A percentile compares a stretch with the other conserved stretches of the same genome.
phyloP scores from a whole-genome alignment of 2,888 invertebrate species.

The Platypus cylindrus region DNA sequence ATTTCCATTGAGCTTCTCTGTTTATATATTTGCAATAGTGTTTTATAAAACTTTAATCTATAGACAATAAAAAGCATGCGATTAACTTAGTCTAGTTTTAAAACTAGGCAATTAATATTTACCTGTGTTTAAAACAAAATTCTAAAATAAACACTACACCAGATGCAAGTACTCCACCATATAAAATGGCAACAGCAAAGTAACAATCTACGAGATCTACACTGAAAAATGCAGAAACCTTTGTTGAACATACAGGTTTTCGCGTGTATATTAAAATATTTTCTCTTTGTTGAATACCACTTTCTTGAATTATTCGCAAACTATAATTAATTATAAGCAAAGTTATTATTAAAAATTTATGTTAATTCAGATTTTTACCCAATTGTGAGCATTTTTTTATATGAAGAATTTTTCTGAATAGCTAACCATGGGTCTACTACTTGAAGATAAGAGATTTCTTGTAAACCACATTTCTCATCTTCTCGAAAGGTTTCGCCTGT shows the following conservation, averaged over 20 bases:
- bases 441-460: slow-evolving; percentile 49
- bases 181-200: slow-evolving; percentile 33
- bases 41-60: no score
- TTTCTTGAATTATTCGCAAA: slow-evolving; percentile 44
- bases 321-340: no score
- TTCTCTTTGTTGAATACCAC: slow-evolving; percentile 45
- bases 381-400: slow-evolving; percentile 49
- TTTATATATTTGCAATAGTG: no score
- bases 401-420: slow-evolving; percentile 48
- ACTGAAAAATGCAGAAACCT: slow-evolving; percentile 46
- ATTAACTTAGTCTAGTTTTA: no score
- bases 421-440: slow-evolving; percentile 52
- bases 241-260: slow-evolving; percentile 44
- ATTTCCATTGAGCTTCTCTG: no score
- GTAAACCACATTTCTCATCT: slow-evolving; percentile 58
- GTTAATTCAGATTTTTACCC: slow-evolving; percentile 35
- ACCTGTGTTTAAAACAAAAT: slow-evolving; percentile 16
- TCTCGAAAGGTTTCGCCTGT: slow-evolving; percentile 53
- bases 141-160: slow-evolving; percentile 25
- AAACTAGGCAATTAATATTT: no score
- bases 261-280: slow-evolving; percentile 43
- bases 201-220: slow-evolving; percentile 46
- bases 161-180: slow-evolving; percentile 24
- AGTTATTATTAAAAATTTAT: slow-evolving; percentile 1
- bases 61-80: no score